phyloP scores from a whole-genome alignment of 2,797 vertebrate genomes.

The Helicolenus hilgendorfi region DNA sequence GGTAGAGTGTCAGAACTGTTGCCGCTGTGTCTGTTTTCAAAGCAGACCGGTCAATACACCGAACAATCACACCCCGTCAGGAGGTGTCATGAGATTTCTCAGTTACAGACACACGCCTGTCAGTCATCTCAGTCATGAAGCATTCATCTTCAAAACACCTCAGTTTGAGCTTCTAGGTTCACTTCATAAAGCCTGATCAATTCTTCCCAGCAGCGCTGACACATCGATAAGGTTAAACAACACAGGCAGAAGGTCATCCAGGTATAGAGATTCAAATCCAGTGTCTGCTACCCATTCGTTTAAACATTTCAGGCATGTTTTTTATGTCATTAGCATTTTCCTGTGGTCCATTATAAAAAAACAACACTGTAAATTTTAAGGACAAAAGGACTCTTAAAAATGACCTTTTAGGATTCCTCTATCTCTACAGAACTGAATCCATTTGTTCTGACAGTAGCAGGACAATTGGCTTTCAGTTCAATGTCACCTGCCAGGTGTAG shows the following conservation, averaged over 20 bases:
- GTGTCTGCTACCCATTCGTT: neutral
- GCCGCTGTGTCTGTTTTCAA: conserved; percentile 5
- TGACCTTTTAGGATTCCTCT: neutral
- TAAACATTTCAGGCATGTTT: neutral
- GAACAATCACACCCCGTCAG: neutral
- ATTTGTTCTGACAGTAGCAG: neutral
- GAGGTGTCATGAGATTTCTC: conserved; percentile 6
- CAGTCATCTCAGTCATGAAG: neutral
- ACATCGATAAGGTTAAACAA: neutral
- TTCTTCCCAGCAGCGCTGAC: neutral
- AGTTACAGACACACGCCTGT: neutral
- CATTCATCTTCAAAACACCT: neutral
- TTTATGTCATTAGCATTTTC: neutral
- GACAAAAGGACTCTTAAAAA: neutral
- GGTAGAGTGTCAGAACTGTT: neutral
- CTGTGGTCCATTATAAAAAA: neutral
- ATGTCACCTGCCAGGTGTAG: neutral
- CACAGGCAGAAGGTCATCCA: neutral
- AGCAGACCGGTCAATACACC: neutral
- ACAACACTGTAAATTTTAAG: neutral
- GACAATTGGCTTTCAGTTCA: neutral
- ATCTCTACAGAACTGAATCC: neutral
- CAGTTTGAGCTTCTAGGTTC: neutral
- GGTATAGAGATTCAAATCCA: neutral
- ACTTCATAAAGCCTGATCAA: neutral